Conservation (phyloP, 2,113 vertebrate genomes). For the Pterocles burchelli region DNA sequence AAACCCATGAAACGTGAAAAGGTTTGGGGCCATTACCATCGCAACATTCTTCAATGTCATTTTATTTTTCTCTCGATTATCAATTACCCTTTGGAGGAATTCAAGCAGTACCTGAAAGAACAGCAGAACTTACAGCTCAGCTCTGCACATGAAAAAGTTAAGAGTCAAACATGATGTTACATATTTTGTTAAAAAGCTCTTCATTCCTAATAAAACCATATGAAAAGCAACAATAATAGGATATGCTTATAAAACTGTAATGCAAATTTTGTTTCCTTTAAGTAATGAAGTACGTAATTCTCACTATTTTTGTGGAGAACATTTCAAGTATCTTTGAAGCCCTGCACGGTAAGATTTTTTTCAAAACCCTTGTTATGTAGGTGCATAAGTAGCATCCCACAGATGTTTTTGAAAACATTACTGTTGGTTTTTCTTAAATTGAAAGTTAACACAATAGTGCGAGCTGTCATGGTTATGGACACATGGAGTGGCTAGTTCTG, state of each 20-base stretch:
- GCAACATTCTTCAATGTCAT: conserved; percentile 96
- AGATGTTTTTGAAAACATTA: neutral
- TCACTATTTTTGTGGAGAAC: neutral
- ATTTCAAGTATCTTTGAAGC: neutral
- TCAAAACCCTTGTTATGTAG: neutral
- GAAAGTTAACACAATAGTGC: neutral
- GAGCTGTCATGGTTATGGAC: neutral
- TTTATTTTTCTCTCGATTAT: conserved; percentile 90
- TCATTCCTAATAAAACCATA: neutral
- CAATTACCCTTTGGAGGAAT: conserved; percentile 92
- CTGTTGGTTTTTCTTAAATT: neutral
- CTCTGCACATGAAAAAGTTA: neutral
- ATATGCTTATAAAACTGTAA: neutral
- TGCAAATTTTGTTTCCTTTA: neutral
- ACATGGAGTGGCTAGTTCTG: neutral
- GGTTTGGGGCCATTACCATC: conserved; percentile 97
- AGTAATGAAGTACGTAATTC: neutral
- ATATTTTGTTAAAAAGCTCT: neutral
- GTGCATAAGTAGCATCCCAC: neutral
- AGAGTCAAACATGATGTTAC: neutral
- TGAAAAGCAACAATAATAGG: neutral
- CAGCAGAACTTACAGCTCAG: conserved; percentile 28
- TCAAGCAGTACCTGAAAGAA: conserved; percentile 88
- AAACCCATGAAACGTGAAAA: conserved; percentile 90
- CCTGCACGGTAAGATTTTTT: neutral